Evolutionary conservation across 2,113 vertebrate genomes (phyloP).

Genomic region (Phocoena sinus): DNA sequence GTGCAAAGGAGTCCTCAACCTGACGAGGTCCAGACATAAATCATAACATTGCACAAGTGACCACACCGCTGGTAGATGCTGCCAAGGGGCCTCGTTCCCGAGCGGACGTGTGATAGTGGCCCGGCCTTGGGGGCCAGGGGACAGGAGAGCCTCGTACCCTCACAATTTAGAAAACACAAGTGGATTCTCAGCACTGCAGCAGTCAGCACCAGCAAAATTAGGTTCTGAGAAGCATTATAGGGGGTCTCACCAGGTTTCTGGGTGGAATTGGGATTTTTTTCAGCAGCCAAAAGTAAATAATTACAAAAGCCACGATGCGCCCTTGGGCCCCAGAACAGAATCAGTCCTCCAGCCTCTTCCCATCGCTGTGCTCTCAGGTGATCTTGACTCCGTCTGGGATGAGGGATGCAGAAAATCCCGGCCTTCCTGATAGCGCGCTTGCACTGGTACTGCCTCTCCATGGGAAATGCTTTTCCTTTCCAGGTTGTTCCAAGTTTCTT

Average conservation of each 20-base stretch:
- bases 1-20: background rate
- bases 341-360: no score
- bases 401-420: background rate
- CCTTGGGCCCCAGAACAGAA: background rate
- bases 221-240: background rate
- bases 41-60: background rate
- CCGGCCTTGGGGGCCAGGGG: background rate
- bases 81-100: background rate
- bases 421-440: background rate
- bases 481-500: background rate
- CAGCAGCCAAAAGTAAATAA: background rate
- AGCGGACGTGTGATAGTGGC: no score
- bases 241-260: background rate
- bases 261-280: background rate
- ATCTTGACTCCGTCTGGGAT: rapidly evolving
- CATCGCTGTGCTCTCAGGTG: rapidly evolving
- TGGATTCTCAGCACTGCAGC: background rate
- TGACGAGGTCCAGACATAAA: background rate
- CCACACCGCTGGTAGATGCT: background rate
- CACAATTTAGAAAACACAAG: background rate
- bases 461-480: background rate
- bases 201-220: background rate
- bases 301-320: background rate
- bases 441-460: background rate
- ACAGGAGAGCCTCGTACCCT: background rate